phyloP scores from a whole-genome alignment of 2,888 invertebrate genomes.

The Drosophila glabriapex region DNA sequence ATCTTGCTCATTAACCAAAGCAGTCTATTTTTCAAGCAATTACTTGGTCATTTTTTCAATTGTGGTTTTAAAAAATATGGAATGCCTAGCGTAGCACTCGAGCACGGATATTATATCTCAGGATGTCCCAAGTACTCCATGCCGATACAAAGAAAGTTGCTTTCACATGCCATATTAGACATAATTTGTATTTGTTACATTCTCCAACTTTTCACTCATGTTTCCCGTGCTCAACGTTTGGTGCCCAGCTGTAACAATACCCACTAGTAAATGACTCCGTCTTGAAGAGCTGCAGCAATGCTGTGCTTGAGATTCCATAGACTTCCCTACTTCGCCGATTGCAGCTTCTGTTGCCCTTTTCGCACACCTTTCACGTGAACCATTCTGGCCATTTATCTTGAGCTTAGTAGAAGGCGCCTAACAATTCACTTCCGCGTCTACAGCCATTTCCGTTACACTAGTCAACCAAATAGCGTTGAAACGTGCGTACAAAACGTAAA shows the following conservation, averaged over 20 bases:
- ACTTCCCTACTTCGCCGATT: constrained; percentile 12
- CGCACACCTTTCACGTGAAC: constrained; percentile 10
- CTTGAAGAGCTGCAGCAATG: constrained; percentile 6
- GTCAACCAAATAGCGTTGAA: constrained; percentile 59
- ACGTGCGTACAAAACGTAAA: constrained; percentile 29
- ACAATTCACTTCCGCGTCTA: constrained; percentile 79
- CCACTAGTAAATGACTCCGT: constrained; percentile 2
- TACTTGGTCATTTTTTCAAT: neutral
- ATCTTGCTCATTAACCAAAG: neutral
- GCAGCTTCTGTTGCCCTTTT: constrained; percentile 5
- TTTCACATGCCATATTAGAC: constrained; percentile 2
- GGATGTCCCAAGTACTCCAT: neutral
- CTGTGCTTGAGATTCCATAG: constrained; percentile 23
- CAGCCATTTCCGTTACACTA: constrained; percentile 76
- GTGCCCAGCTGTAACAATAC: constrained; percentile 30
- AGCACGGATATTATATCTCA: constrained; percentile 1
- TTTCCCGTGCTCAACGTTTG: constrained; percentile 5
- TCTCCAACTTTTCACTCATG: neutral
- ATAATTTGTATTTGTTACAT: constrained; percentile 10
- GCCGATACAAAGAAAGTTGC: constrained; percentile 1
- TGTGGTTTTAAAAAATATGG: neutral
- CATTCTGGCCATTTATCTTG: constrained; percentile 44
- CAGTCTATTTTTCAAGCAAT: neutral
- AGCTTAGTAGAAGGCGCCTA: constrained; percentile 68
- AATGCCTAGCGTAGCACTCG: neutral